These are phyloP conservation scores for Ganaspis sp. DNA, from an alignment of 1,140 invertebrate genomes.

Conservation along the genomic window DNA sequence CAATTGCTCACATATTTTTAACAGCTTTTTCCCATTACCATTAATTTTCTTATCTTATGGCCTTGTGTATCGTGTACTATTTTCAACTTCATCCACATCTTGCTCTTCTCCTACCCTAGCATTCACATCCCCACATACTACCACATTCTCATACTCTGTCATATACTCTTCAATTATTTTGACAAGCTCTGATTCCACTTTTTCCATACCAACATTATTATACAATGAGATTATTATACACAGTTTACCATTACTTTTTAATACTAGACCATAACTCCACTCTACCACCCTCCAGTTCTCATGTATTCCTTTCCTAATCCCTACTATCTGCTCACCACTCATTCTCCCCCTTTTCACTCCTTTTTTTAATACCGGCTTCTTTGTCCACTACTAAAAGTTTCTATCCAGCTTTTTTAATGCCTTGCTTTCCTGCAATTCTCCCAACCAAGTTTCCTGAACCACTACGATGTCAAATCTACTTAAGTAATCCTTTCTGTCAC, in stretches of 20 bases:
- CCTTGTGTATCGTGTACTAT: neutral
- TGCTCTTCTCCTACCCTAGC: neutral
- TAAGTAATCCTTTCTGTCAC: neutral
- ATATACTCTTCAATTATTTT: neutral
- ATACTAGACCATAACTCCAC: constrained; percentile 32
- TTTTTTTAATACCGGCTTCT: constrained; percentile 14
- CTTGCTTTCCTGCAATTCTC: constrained; percentile 10
- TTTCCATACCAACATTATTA: constrained; percentile 16
- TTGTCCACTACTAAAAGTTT: constrained; percentile 32
- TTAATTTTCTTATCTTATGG: neutral
- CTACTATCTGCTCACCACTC: constrained; percentile 32
- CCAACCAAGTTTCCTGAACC: constrained; percentile 43
- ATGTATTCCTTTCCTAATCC: neutral
- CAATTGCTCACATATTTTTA: neutral
- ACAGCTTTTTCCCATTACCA: neutral
- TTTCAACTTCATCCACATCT: neutral
- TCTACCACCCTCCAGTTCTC: neutral
- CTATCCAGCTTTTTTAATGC: constrained; percentile 4
- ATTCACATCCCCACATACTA: neutral
- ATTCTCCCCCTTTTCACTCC: neutral
- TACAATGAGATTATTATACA: constrained; percentile 4
- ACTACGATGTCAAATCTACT: constrained; percentile 35
- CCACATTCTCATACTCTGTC: neutral
- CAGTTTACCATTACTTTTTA: neutral
- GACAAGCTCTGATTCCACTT: neutral